Conservation (phyloP, 2,797 vertebrate species). For the Spatula versicolor region DNA sequence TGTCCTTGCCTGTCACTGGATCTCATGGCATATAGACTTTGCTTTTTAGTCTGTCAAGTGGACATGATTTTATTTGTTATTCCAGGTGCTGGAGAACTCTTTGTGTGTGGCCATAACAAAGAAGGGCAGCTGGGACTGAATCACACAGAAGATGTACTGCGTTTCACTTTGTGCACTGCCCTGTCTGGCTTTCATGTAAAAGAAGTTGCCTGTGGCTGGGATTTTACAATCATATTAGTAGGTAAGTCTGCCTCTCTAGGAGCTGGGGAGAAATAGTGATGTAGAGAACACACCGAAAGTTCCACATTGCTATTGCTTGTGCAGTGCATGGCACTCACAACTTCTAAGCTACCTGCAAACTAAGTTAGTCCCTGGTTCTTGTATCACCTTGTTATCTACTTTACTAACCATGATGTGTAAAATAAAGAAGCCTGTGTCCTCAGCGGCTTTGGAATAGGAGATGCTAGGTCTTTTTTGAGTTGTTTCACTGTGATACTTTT, state of each 20-base stretch:
- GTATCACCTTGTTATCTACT: background rate
- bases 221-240: conserved; percentile 89
- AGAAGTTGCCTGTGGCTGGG: conserved; percentile 92
- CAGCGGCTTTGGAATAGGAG: background rate
- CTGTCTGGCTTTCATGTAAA: conserved; percentile 74
- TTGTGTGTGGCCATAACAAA: conserved; percentile 91
- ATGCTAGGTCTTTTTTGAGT: background rate
- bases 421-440: background rate
- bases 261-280: background rate
- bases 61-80: background rate
- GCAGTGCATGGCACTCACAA: background rate
- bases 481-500: background rate
- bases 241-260: conserved; percentile 73
- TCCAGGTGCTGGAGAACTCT: conserved; percentile 83
- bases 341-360: background rate
- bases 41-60: background rate
- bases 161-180: conserved; percentile 80
- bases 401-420: background rate
- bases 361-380: background rate
- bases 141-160: conserved; percentile 80
- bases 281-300: background rate
- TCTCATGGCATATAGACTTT: background rate
- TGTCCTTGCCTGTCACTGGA: background rate
- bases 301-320: background rate
- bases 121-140: conserved; percentile 90